phyloP scores from a whole-genome alignment of 2,888 invertebrate species.

The Thumatha senex region DNA sequence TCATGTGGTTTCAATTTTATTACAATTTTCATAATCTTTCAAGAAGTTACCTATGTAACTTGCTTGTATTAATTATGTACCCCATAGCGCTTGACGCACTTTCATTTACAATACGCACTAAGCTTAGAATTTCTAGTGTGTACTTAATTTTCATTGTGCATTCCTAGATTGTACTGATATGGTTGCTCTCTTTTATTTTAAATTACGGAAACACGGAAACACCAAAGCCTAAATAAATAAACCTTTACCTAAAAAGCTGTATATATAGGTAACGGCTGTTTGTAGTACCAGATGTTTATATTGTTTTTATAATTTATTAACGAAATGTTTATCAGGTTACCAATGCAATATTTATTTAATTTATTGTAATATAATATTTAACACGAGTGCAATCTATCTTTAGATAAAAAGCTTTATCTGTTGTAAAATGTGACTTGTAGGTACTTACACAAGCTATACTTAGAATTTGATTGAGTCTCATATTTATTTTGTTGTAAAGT shows the following conservation, averaged over 20 bases:
- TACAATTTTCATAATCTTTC: slow-evolving; percentile 19
- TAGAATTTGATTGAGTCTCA: neutral
- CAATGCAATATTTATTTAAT: slow-evolving; percentile 10
- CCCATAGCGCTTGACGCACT: slow-evolving; percentile 12
- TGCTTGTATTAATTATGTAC: neutral
- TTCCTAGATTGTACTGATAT: slow-evolving; percentile 15
- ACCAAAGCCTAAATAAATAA: neutral
- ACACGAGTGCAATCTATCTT: slow-evolving; percentile 1
- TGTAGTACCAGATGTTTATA: slow-evolving; percentile 10
- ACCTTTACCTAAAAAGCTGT: neutral
- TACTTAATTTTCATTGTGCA: slow-evolving; percentile 19
- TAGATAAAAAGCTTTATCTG: neutral
- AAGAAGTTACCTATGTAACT: slow-evolving; percentile 3
- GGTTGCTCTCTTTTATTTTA: slow-evolving; percentile 26
- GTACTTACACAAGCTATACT: neutral
- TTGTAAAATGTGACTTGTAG: neutral
- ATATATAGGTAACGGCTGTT: slow-evolving; percentile 8
- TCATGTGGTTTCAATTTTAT: slow-evolving; percentile 8
- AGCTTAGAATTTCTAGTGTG: slow-evolving; percentile 12
- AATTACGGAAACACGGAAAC: slow-evolving; percentile 7
- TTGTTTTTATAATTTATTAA: slow-evolving; percentile 10
- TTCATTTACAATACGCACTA: slow-evolving; percentile 18
- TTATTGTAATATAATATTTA: neutral
- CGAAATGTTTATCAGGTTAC: slow-evolving; percentile 21
- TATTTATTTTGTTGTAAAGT: neutral